Evolutionary conservation across 2,888 invertebrate genomes (phyloP).

Genomic region (Oscheius myriophilus): DNA sequence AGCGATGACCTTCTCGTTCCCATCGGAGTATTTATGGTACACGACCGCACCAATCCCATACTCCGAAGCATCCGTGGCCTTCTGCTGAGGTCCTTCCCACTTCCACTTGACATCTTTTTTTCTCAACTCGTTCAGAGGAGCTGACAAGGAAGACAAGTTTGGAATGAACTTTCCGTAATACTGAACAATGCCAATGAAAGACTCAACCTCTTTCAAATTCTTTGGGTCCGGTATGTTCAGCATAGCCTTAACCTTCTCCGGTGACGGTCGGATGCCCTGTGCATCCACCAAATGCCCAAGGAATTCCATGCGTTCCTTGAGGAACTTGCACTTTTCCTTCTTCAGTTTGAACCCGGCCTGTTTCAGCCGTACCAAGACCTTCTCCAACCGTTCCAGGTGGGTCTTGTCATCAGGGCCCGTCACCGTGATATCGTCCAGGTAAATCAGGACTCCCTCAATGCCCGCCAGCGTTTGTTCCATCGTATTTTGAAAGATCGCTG

Average conservation of each 20-base stretch:
- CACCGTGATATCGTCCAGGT: constrained; percentile 52
- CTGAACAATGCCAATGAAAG: constrained; percentile 62
- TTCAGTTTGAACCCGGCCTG: constrained; percentile 53
- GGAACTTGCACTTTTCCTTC: no score
- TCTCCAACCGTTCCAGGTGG: constrained; percentile 38
- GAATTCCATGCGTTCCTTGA: constrained; percentile 46
- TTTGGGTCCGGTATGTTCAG: constrained; percentile 54
- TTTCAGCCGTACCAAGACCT: constrained; percentile 42
- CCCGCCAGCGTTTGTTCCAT: no score
- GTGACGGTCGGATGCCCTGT: constrained; percentile 47
- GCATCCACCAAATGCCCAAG: constrained; percentile 52
- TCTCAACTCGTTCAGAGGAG: constrained; percentile 51
- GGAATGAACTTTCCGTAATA: constrained; percentile 63
- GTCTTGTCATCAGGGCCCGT: constrained; percentile 37
- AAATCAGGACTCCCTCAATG: constrained; percentile 38
- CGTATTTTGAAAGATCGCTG: constrained; percentile 46
- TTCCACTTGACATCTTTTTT: constrained; percentile 11
- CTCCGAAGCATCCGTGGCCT: no score
- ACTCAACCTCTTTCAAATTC: constrained; percentile 56
- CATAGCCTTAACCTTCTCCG: constrained; percentile 57
- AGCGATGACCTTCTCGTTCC: no score
- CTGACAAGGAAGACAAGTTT: constrained; percentile 47
- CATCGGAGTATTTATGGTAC: no score
- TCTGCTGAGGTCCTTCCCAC: background rate
- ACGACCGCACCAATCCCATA: no score